phyloP scores from a whole-genome alignment of 2,797 vertebrate genomes.

The Chelon auratus region DNA sequence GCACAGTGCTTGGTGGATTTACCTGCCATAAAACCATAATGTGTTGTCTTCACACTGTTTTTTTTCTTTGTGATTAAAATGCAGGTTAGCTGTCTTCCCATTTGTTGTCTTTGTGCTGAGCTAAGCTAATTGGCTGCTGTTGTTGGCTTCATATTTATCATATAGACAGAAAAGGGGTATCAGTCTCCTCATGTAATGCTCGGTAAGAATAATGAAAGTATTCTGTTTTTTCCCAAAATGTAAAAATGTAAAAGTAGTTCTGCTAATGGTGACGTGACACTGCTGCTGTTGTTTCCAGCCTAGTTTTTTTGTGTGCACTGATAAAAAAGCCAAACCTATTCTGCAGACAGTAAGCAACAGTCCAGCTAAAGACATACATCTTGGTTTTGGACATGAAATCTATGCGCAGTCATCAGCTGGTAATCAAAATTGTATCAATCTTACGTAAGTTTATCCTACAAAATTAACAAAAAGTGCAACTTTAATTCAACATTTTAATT shows the following conservation, averaged over 20 bases:
- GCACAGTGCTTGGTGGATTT: neutral
- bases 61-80: neutral
- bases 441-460: neutral
- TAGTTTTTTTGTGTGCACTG: neutral
- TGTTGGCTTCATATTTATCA: neutral
- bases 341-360: neutral
- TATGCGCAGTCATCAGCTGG: constrained; percentile 18
- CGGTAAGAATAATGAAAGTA: no score
- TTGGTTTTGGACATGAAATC: constrained; percentile 7
- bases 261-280: no score
- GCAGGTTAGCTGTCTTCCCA: neutral
- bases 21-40: neutral
- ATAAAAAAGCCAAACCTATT: neutral
- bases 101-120: neutral
- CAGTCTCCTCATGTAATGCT: neutral
- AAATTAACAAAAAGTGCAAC: neutral
- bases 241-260: neutral
- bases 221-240: no score
- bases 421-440: constrained; percentile 13
- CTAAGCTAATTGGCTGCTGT: neutral
- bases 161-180: neutral
- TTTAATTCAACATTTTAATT: neutral
- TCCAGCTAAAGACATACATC: neutral
- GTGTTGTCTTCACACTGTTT: neutral
- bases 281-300: neutral